Base-by-base conservation (phyloP, 2,113 vertebrate species). In the Rhabdomys dilectus region DNA sequence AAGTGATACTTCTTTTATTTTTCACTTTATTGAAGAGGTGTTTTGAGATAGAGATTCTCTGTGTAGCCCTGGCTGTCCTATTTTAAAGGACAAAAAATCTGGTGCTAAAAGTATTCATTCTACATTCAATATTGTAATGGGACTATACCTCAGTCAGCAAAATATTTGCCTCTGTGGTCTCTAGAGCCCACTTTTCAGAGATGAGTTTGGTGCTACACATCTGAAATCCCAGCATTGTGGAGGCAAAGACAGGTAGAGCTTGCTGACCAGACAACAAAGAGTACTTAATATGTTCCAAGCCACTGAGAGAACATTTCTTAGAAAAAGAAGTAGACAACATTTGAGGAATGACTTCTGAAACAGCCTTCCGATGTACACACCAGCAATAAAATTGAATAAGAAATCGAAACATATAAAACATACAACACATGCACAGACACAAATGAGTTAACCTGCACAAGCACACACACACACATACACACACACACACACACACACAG, bases 51-150 rank as follows among this genome's bases (percentile, higher is more conserved):
- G 72, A 19, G 36, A 9, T 72, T 39, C 70, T 72, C 70, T 70
- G 34, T 34, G 3, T 72, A 21, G 70, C 17, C 8, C 7, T n/a
- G 17, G 21, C 21, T 75, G n/a, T 42, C 72, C n/a, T 42, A 22
- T 82, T 81, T 90, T 42, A 19, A 90, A 89, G 75, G 53, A 34
- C 13, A 29, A 72, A 90, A 93, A 82, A 53, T 1, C 13, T 53
- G 0, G 7, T 39, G 16, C 66, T 91, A 72, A 68, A 93, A 97
- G 77, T 80, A 85, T 5, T 48, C 48, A 66, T 86, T 95, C 15
- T 36, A 11, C 64, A 66, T 81, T 93, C 34, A 94, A 66, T 60
- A 94, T 88, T 94, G 39, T 91, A 91, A 84, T 22, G 82, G 4
- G 72, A 82, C 88, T 78, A 24, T 51, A 53, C 21, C 31, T 68